A percentile compares a stretch with the other conserved stretches of the same genome.
Conservation (phyloP, 2,797 vertebrate genomes). For the Molossus alvarezi region DNA sequence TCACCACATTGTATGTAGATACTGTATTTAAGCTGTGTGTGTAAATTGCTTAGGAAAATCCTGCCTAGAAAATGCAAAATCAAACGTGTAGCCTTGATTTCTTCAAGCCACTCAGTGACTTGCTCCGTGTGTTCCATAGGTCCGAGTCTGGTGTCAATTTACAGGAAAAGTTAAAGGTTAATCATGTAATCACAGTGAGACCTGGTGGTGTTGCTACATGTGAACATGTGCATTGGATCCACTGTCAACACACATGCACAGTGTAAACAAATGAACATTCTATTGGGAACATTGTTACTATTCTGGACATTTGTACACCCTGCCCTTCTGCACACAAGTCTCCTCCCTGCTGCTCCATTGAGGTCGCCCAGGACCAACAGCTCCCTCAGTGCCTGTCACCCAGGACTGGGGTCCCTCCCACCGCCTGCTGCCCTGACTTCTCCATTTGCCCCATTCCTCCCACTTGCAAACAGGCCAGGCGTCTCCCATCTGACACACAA, state of each 20-base stretch:
- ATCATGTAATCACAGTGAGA: background rate
- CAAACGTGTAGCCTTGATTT: background rate
- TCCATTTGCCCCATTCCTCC: too few relatives aligned
- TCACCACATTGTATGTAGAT: conserved; percentile 86
- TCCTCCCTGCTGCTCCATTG: too few relatives aligned
- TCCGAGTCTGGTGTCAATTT: background rate
- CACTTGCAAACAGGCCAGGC: background rate
- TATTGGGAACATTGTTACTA: background rate
- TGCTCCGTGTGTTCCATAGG: background rate
- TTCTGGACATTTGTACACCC: background rate
- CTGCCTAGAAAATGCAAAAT: conserved; percentile 56
- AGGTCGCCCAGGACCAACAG: background rate
- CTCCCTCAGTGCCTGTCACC: background rate
- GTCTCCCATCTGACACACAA: background rate
- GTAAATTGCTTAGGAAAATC: conserved; percentile 58
- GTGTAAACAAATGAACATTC: conserved; percentile 76
- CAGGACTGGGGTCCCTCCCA: too few relatives aligned
- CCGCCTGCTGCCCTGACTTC: background rate
- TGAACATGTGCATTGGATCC: background rate
- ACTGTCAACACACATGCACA: background rate
- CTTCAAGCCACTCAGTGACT: background rate
- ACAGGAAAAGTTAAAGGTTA: conserved; percentile 32
- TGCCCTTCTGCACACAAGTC: fast-evolving
- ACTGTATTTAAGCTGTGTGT: conserved; percentile 79
- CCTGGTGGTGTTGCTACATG: conserved; percentile 39